Evolutionary conservation across 2,113 vertebrate genomes (phyloP).

Genomic region (Chamaea fasciata): DNA sequence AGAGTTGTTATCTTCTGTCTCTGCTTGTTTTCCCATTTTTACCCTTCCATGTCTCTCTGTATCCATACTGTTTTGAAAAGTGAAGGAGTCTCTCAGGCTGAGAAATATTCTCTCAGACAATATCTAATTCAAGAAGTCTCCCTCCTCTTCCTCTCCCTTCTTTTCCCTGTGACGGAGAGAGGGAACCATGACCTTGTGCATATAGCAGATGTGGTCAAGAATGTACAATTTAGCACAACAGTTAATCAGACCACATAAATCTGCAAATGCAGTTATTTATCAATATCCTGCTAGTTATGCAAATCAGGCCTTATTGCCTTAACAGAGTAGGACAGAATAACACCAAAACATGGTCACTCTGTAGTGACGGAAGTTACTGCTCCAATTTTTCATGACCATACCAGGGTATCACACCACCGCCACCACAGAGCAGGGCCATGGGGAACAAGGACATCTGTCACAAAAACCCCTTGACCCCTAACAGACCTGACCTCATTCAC

Average conservation of each 20-base stretch:
- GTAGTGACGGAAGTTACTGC: not conserved
- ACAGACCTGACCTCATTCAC: not conserved
- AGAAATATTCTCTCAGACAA: not conserved
- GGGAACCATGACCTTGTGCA: not conserved
- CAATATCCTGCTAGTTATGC: not conserved
- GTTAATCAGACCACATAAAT: not conserved
- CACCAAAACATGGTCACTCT: not conserved
- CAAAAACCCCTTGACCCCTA: fast-evolving
- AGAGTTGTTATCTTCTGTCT: not conserved
- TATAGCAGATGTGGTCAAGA: not conserved
- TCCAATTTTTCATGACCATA: not conserved
- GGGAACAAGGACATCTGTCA: not conserved
- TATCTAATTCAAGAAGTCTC: not conserved
- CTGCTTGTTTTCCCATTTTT: not conserved
- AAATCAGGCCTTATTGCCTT: not conserved
- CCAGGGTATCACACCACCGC: not conserved
- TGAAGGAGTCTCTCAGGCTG: not conserved
- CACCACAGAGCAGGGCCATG: not conserved
- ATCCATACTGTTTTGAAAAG: not conserved
- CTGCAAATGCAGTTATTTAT: not conserved
- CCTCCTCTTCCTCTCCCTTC: not conserved
- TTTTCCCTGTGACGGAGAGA: not conserved
- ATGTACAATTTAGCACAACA: not conserved
- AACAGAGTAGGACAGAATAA: not conserved
- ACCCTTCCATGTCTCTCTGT: not conserved